A percentile compares a stretch with the other conserved stretches of the same genome.
Conservation (phyloP, 2,113 vertebrate genomes). For the Steatornis caripensis region DNA sequence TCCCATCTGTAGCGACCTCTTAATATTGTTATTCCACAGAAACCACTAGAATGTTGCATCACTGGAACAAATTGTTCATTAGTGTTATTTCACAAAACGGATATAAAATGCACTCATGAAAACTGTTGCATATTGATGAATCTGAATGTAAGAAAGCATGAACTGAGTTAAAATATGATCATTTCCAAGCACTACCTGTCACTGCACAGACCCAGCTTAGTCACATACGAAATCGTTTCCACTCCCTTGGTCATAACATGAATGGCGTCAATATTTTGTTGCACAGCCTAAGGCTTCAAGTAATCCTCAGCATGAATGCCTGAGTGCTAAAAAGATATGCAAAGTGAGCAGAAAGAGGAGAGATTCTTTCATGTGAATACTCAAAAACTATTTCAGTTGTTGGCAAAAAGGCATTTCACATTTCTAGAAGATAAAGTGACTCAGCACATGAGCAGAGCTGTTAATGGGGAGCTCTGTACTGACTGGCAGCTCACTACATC, state of each 20-base stretch:
- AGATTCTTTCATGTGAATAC: not conserved
- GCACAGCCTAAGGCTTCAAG: not conserved
- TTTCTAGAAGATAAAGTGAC: not conserved
- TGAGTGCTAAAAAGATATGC: not conserved
- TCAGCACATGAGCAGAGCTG: not conserved
- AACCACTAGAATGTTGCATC: not conserved
- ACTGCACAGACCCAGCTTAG: not conserved
- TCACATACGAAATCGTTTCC: not conserved
- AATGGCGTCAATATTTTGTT: not conserved
- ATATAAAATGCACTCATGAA: not conserved
- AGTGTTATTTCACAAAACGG: not conserved
- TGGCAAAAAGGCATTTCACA: not conserved
- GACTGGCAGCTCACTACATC: not conserved
- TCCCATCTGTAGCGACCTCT: not conserved
- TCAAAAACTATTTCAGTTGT: not conserved
- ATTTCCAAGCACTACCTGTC: not conserved
- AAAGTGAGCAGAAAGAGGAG: not conserved
- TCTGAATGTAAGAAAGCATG: not conserved
- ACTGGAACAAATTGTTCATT: not conserved
- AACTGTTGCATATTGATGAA: not conserved
- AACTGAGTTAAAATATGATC: not conserved
- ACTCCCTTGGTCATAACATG: not conserved
- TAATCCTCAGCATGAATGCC: not conserved
- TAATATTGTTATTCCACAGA: not conserved
- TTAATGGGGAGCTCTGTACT: not conserved